phyloP scores from a whole-genome alignment of 2,888 invertebrate species.

The Melanostoma scalare region DNA sequence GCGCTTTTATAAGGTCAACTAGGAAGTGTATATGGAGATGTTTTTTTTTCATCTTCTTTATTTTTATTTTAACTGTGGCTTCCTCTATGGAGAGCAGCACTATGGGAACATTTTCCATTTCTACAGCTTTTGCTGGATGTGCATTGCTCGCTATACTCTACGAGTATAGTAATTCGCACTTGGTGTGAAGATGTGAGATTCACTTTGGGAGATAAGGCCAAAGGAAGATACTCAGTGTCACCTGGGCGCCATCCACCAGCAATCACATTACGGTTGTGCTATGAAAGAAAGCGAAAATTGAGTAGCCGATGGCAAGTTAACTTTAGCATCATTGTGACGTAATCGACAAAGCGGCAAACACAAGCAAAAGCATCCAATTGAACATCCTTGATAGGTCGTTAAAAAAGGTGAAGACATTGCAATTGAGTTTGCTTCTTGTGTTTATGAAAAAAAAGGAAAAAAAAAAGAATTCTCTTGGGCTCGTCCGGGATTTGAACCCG shows the following conservation, averaged over 20 bases:
- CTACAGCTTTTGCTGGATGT: neutral
- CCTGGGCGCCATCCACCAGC: constrained; percentile 32
- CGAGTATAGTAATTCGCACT: constrained; percentile 26
- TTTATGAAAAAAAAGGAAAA: constrained; percentile 16
- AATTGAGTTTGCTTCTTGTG: neutral
- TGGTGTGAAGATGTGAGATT: constrained; percentile 25
- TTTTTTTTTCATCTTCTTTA: constrained; percentile 13
- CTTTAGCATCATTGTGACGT: neutral
- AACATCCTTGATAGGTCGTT: neutral
- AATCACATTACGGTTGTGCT: too few relatives aligned
- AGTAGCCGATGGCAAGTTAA: neutral
- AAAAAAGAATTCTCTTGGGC: constrained; percentile 65
- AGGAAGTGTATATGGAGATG: constrained; percentile 60
- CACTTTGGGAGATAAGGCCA: constrained; percentile 17
- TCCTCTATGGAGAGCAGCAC: constrained; percentile 22
- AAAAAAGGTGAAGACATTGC: too few relatives aligned
- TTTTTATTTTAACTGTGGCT: constrained; percentile 6
- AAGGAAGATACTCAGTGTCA: constrained; percentile 29
- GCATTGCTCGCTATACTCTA: neutral
- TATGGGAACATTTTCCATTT: constrained; percentile 60
- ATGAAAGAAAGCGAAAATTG: constrained; percentile 7
- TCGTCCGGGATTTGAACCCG: constrained; percentile 78
- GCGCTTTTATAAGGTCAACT: constrained; percentile 71
- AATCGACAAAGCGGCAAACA: neutral
- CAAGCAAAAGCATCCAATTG: neutral